Evolutionary conservation across 2,888 invertebrate genomes (phyloP).

Genomic region (Drosophila kanekoi): DNA sequence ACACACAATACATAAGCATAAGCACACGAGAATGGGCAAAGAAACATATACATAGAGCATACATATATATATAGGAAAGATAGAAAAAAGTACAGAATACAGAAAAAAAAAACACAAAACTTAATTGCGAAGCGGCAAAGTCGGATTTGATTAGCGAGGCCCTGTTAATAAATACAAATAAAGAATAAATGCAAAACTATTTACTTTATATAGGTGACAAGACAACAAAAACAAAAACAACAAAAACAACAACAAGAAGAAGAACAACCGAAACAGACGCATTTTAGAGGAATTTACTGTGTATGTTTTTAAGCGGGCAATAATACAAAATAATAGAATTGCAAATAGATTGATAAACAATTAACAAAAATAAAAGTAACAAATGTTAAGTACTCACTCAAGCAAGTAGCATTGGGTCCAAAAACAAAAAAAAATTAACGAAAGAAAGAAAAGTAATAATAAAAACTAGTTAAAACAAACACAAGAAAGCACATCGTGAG

Average conservation of each 20-base stretch:
- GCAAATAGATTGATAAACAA: slow-evolving; percentile 51
- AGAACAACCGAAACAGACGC: slow-evolving; percentile 69
- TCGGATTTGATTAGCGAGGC: slow-evolving; percentile 73
- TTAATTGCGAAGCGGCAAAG: slow-evolving; percentile 50
- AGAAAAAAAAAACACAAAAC: slow-evolving; percentile 23
- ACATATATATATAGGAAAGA: slow-evolving; percentile 31
- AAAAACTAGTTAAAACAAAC: slow-evolving; percentile 4
- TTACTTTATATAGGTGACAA: slow-evolving; percentile 79
- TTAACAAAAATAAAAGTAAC: slow-evolving; percentile 17
- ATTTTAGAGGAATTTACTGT: slow-evolving; percentile 77
- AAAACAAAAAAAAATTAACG: slow-evolving; percentile 29
- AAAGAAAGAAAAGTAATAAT: slow-evolving; percentile 1
- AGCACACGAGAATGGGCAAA: slow-evolving; percentile 34
- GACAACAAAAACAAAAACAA: slow-evolving; percentile 48
- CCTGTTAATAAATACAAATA: slow-evolving; percentile 60
- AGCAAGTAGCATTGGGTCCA: slow-evolving; percentile 77
- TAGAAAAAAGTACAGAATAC: slow-evolving; percentile 16
- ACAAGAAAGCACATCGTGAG: slow-evolving; percentile 24
- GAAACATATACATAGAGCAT: slow-evolving; percentile 25
- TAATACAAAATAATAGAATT: slow-evolving; percentile 47
- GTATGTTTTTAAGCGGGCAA: slow-evolving; percentile 67
- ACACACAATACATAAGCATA: slow-evolving; percentile 42
- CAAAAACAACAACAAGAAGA: slow-evolving; percentile 9
- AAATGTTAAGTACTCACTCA: slow-evolving; percentile 56
- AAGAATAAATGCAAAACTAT: slow-evolving; percentile 69